Percentiles rank a stretch among this genome's conserved stretches.
Evolutionary conservation across 2,797 vertebrate species (phyloP).

Genomic region (Scolopax rusticola): DNA sequence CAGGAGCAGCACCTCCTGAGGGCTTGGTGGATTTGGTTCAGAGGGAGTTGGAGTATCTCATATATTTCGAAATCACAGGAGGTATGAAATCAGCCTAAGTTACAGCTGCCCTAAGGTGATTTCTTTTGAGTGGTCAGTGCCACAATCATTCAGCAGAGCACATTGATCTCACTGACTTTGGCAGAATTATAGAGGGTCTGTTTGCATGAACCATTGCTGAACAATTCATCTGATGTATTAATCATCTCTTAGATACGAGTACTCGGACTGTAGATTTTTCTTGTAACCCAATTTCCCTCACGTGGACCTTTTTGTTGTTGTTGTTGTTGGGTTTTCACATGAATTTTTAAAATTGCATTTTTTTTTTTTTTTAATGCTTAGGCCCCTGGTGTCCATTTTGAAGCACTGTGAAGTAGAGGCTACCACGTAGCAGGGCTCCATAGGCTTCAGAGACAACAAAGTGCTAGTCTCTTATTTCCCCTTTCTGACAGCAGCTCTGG

Average conservation of each 20-base stretch:
- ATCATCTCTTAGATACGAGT: slow-evolving; percentile 53
- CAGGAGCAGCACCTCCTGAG: neutral
- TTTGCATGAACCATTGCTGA: slow-evolving; percentile 61
- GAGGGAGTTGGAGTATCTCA: slow-evolving; percentile 28
- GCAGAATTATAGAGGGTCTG: slow-evolving; percentile 66
- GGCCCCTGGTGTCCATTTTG: neutral
- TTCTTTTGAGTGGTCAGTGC: slow-evolving; percentile 64
- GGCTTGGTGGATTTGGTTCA: neutral
- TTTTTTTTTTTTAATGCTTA: neutral
- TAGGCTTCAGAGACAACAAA: neutral
- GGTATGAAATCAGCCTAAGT: slow-evolving; percentile 61
- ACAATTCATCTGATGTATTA: slow-evolving; percentile 68
- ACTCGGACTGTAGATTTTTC: slow-evolving; percentile 20
- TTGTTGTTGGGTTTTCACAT: neutral
- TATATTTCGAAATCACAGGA: slow-evolving; percentile 55
- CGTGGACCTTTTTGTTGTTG: accelerated
- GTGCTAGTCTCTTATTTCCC: neutral
- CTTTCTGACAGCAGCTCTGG: neutral
- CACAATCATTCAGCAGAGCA: slow-evolving; percentile 53
- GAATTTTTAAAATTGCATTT: neutral
- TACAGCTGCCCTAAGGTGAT: slow-evolving; percentile 63
- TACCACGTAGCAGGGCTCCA: neutral
- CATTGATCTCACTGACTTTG: slow-evolving; percentile 67
- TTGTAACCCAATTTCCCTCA: neutral
- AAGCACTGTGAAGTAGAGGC: neutral